Base-by-base conservation (phyloP, 2,797 vertebrate species). In the Sebastiscus tertius region DNA sequence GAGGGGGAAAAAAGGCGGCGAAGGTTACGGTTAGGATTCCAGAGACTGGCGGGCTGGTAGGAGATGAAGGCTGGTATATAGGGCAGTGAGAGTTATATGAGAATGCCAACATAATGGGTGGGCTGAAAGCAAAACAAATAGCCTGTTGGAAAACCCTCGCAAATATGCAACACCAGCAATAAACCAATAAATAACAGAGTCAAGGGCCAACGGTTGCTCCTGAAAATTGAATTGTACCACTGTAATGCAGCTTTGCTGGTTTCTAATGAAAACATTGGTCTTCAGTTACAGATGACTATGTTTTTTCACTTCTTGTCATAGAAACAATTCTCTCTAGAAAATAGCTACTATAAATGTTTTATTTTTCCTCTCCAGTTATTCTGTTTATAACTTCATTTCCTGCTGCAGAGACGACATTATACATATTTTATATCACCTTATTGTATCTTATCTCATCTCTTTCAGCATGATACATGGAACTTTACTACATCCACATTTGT, bases 71-170 rank as follows among this genome's bases (percentile, higher is more conserved):
- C 84, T 88, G 91, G 90, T 92, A 90, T 88, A 88, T 65, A 77
- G 89, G 85, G 83, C 90, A 90, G 85, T 11, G 81, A 88, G 80
- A 88, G 90, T 89, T 87, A 87, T 88, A 89, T 68, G 85, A 91
- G 91, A 93, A 94, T 94, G 93, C 93, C 94, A 96, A 86, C 93
- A 93, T 91, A 89, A 95, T 96, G 95, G 95, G 95, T 96, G 96
- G 96, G 93, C 95, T 88, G 80, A 82, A 87, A 90, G 91, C 86
- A 91, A 93, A 94, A 93, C 89, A 93, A 93, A 93, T 80, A 91
- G 79, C 83, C 85, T 72, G 82, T 76, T 94, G 93, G 93, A 94
- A 93, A 85, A 93, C 73, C 79, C 70, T 82, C 79, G 75, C 88
- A 93, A 92, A 93, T 92, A 94, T 94, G 93, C 91, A 94, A 92